Evolutionary conservation across 2,113 vertebrate genomes (phyloP), one percentile per base, ranked within the genome.

Genomic region (Scatophagus argus): DNA sequence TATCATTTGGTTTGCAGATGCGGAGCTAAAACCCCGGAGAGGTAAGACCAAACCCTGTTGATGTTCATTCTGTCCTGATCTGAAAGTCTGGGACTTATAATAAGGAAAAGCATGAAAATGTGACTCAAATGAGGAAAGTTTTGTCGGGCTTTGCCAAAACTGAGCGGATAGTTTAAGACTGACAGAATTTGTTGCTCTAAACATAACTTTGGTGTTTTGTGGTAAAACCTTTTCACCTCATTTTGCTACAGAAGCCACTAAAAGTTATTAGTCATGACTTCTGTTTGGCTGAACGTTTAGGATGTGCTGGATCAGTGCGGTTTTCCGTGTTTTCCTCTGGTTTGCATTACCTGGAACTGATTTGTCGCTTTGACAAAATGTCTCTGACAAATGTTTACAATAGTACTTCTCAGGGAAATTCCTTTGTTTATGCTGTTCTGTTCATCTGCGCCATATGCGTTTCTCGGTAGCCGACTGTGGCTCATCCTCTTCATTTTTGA

Each of bases 21-120:
- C 87, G 23, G 93, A 94, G 64, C 83, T 83, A 9, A 91, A 88
- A 70, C 66, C 81, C 44, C 84, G 81, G 36, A 94, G 92, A 93
- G 90, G 95, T 94, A 93, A 93, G 94, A 85, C 3, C 56, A 36
- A 51, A 77, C 25, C 10, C 54, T 16, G 68, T 52, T 70, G 76
- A 60, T 78, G 74, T 36, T 81, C 41, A 4, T 78, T 77, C 52
- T 54, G 41, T 76, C 68, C 44, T 58, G 21, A 64, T 76, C 55
- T n/a, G 54, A 14, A 81, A 72, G 39, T 61, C 25, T 5, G 47
- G 44, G 46, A 8, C 52, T 84, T 46, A 34, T 52, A 60, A 74
- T 58, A 64, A 64, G 58, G 27, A 51, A 36, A 76, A 34, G 47
- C 47, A 19, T 69, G 2, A 36, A 34, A 78, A 12, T 38, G 34